These are phyloP conservation scores for Drosophila tripunctata DNA, from an alignment of 2,888 invertebrate species.

Conservation along the genomic window DNA sequence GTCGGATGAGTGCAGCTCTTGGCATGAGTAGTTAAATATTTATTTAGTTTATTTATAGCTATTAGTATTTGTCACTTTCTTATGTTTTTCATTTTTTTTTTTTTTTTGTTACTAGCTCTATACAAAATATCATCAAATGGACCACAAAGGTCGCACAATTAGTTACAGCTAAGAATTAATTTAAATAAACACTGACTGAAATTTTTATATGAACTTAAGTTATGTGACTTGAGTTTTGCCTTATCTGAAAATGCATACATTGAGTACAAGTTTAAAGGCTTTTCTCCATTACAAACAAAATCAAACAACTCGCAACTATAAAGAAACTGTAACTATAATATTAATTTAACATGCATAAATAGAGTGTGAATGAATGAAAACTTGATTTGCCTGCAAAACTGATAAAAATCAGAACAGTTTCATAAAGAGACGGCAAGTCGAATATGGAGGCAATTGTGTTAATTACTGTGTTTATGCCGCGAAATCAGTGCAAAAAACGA, in stretches of 20 bases:
- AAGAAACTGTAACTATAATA: too few species aligned
- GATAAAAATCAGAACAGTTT: conserved; percentile 7
- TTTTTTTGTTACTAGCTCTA: conserved; percentile 23
- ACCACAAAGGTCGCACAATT: conserved; percentile 17
- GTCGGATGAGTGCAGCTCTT: conserved; percentile 30
- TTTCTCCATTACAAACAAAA: too few species aligned
- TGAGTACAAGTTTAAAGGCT: neutral
- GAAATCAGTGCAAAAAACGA: neutral
- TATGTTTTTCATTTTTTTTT: too few species aligned
- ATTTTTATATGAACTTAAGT: conserved; percentile 34
- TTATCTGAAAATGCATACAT: conserved; percentile 31
- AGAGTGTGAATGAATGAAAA: neutral
- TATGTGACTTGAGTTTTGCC: conserved; percentile 49
- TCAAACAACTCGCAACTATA: too few species aligned
- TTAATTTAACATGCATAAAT: neutral
- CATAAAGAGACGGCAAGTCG: conserved; percentile 24
- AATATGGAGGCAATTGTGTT: conserved; percentile 14
- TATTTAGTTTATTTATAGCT: conserved; percentile 43
- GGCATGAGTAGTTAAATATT: conserved; percentile 40
- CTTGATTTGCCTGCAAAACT: neutral
- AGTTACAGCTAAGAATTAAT: conserved; percentile 35
- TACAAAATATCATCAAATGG: conserved; percentile 38
- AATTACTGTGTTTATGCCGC: conserved; percentile 22
- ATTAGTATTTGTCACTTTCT: conserved; percentile 35
- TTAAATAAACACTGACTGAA: conserved; percentile 53